Conservation (phyloP, 2,888 invertebrate species). For the Drosophila kuntzei region DNA sequence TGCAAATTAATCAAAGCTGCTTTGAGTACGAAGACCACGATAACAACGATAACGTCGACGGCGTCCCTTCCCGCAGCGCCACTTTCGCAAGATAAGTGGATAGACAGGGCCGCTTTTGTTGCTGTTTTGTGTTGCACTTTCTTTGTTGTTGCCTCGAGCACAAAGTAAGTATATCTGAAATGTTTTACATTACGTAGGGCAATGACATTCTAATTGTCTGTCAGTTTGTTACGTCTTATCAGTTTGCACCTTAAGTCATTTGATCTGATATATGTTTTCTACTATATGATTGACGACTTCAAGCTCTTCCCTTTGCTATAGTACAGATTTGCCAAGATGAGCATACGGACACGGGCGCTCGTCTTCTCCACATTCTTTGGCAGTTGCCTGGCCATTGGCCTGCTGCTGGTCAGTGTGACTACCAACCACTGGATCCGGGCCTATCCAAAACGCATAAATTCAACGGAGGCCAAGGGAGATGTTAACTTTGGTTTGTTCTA, state of each 20-base stretch:
- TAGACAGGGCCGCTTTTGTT: constrained; percentile 26
- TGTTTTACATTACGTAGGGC: not conserved
- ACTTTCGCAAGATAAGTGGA: constrained; percentile 41
- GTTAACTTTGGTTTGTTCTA: constrained; percentile 95
- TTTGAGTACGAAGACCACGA: constrained; percentile 36
- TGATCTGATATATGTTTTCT: not conserved
- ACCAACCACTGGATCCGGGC: constrained; percentile 93
- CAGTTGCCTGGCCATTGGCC: constrained; percentile 89
- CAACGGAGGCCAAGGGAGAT: constrained; percentile 88
- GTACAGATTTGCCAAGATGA: constrained; percentile 85
- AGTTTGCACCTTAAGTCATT: constrained; percentile 34
- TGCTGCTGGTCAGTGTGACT: constrained; percentile 90
- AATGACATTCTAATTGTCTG: not conserved
- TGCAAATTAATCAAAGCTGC: constrained; percentile 36
- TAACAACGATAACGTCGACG: constrained; percentile 36
- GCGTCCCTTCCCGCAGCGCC: constrained; percentile 28
- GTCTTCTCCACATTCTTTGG: constrained; percentile 92
- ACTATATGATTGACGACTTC: not conserved
- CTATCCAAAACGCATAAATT: constrained; percentile 87
- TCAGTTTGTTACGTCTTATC: constrained; percentile 3
- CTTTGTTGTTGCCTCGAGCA: constrained; percentile 40
- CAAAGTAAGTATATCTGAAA: not conserved
- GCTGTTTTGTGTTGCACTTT: constrained; percentile 38
- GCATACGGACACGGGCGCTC: constrained; percentile 89
- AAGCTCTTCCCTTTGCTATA: not conserved